Evolutionary conservation across 2,797 vertebrate genomes (phyloP), one percentile per base, ranked within the genome.

Genomic region (Fratercula arctica): DNA sequence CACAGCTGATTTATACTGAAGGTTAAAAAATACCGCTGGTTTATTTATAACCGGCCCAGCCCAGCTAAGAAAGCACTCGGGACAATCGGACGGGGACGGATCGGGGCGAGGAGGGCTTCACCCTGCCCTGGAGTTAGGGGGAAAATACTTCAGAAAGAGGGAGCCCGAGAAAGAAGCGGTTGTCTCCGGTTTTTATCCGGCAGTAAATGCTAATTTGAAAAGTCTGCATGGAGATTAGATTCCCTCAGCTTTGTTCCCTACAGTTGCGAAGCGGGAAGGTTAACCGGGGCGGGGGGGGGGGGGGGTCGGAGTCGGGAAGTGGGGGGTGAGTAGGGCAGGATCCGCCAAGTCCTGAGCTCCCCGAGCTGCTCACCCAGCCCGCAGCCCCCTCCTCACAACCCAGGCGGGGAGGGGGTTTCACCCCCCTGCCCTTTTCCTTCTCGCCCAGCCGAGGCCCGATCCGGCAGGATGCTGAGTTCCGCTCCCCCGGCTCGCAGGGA

Each of bases 1-100:
- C 96, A 95, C 96, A 63, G 89, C 77, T 97, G 97, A 97, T 97
- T 96, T 96, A 96, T 96, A 79, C 88, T 9, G 18, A 87, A 93
- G 81, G 94, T 91, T 96, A 48, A 87, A 95, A 91, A 96, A 72
- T 85, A 11, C 88, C 57, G 51, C 95, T 39, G 90, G 74, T 57
- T 95, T 96, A 94, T 97, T 94, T 96, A 95, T 88, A 95, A 94
- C 90, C 60, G 37, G 28, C 13, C 91, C 85, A 3, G 64, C 82
- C 86, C 54, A 24, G 81, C 50, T 41, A 11, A 64, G 81, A 80
- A 53, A 93, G 24, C 68, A 3, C 72, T 61, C 45, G 68, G 89
- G 67, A 87, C 85, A 35, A 39, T 3, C 19, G 82, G 66, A 21
- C 20, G 6, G 67, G 41, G 31, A 91, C 37, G 72, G 61, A 43